Base-by-base conservation (phyloP, 2,888 invertebrate species). In the Xestia sexstrigata region DNA sequence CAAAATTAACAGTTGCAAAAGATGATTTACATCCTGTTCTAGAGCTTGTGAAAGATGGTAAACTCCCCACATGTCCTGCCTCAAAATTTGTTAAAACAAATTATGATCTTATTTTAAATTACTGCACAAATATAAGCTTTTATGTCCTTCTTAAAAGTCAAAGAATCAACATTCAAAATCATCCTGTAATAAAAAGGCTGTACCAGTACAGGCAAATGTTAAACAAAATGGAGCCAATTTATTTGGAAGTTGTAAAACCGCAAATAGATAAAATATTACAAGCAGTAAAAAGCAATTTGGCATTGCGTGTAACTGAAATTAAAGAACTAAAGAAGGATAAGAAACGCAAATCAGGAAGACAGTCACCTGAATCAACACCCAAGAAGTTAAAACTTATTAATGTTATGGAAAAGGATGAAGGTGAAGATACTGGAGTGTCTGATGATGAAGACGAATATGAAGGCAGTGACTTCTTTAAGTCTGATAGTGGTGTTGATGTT, bases 151-250 rank as follows among this genome's bases (percentile, higher is more conserved):
- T 99, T 26, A 99, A 99, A 96, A 97, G 98, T 74, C 98, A 98
- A 90, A 97, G 97, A 89, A 95, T 97, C 39, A 97, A 97, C 74
- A 97, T 98, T 39, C 97, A 98, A 89, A 98, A 98, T 88, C 99
- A 99, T 97, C 99, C 99, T n/a, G 98, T 99, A 23, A 97, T 98
- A 65, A 98, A 98, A 92, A 97, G 98, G 82, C 96, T 99, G 72
- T 98, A 98, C 79, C 98, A 99, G 91, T 98, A 98, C 90, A 97
- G 98, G 82, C 97, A 98, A 93, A 96, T 99, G 89, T 94, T 99
- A 68, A 97, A 97, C 82, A 98, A 98, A 95, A 94, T 99, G 85
- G 97, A 98, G 85, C 97, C 97, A 17, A 97, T 97, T 74, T 98
- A 98, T 93, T 97, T 97, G 76, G 97, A 98, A 90, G 95, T 98